A percentile compares a stretch with the other conserved stretches of the same genome.
phyloP scores from a whole-genome alignment of 1,140 invertebrate species.

The Philopotamus ludificatus region DNA sequence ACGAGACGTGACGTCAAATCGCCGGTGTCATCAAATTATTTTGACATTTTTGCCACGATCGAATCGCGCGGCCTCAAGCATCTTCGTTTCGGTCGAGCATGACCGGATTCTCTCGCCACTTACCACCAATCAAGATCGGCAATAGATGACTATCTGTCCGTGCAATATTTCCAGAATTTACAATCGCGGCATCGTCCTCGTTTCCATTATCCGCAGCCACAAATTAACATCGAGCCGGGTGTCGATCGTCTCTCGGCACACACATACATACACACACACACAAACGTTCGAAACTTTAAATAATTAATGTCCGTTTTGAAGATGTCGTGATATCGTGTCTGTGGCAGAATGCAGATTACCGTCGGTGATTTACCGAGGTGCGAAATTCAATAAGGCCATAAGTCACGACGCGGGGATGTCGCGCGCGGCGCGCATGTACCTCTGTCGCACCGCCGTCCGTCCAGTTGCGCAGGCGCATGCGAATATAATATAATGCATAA shows the following conservation, averaged over 20 bases:
- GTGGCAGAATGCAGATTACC: not conserved
- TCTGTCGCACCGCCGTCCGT: not conserved
- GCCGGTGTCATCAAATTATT: no score
- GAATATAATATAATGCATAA: no score
- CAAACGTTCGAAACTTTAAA: not conserved
- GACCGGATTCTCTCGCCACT: no score
- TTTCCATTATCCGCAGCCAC: not conserved
- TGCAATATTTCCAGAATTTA: not conserved
- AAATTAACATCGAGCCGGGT: not conserved
- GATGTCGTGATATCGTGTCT: not conserved
- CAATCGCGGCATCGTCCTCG: not conserved
- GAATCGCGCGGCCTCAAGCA: no score
- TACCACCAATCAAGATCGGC: no score
- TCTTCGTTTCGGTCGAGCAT: no score
- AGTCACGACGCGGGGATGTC: not conserved
- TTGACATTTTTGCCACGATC: no score
- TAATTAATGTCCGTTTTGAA: not conserved
- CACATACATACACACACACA: no score
- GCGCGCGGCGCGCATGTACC: not conserved
- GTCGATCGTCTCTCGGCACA: no score
- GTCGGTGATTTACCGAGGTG: not conserved
- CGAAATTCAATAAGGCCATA: not conserved
- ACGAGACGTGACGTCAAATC: no score
- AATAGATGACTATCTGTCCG: not conserved
- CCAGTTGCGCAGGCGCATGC: not conserved